Conservation (phyloP, 2,113 vertebrate species). For the Xerus inauris region DNA sequence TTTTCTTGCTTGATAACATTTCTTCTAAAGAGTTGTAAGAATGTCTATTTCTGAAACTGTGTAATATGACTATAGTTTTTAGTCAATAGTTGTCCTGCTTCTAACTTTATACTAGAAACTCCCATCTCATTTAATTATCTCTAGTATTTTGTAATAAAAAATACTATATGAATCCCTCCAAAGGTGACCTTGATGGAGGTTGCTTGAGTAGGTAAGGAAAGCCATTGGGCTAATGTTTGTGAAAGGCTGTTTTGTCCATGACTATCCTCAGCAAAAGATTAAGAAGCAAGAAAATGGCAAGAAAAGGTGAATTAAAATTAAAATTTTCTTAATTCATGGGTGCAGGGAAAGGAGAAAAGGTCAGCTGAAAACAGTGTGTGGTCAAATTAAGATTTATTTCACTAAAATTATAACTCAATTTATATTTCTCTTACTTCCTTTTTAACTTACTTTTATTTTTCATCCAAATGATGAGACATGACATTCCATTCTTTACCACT, state of each 20-base stretch:
- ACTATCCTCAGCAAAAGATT: not conserved
- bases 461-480: constrained; percentile 3
- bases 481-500: constrained; percentile 1
- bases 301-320: not conserved
- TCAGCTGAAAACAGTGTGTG: not conserved
- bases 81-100: not conserved
- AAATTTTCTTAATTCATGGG: constrained; percentile 24
- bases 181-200: not conserved
- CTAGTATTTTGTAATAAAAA: constrained; percentile 41
- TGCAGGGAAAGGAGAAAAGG: not conserved
- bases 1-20: not conserved
- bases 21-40: not conserved
- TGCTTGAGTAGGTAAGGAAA: constrained; percentile 11
- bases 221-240: not conserved
- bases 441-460: constrained; percentile 6
- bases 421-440: constrained; percentile 46
- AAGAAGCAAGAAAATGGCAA: not conserved
- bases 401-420: constrained; percentile 49
- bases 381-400: constrained; percentile 37
- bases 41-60: not conserved
- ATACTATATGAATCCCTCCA: not conserved
- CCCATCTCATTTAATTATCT: not conserved
- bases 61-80: not conserved
- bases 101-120: not conserved
- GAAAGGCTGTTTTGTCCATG: not conserved